Evolutionary conservation across 1,140 invertebrate species (phyloP), one percentile per base, ranked within the genome.

Genomic region (Habropoda laboriosa): DNA sequence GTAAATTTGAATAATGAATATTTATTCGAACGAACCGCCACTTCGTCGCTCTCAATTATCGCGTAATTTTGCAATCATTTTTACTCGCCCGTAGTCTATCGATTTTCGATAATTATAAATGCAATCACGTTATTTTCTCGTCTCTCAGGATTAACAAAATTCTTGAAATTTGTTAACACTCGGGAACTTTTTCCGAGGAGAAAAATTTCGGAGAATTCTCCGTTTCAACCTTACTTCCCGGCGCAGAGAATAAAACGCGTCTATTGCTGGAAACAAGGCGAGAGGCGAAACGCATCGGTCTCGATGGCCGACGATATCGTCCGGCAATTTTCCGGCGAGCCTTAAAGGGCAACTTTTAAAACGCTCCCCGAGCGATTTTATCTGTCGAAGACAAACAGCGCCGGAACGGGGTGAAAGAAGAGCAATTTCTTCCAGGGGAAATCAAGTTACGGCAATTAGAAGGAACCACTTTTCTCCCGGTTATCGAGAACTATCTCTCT

Each of bases 101-200:
- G 82, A 75, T 73, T 45, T 18, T 24, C 47, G 18, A 64, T 30
- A 42, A 6, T 2, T 61, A 89, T 86, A 85, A 86, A 80, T 80
- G 74, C n/a, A 24, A 42, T 27, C 66, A 47, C 80, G 57, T 51
- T 78, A 66, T 51, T 71, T 51, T 30, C 45, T 47, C 5, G 27
- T 27, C 21, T n/a, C 57, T 51, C 27, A 7, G 13, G 2, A 8
- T 2, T 32, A 18, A 32, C 6, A 32, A 7, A 2, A 16, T 21
- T 45, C 42, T 1, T 1, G 13, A 12, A 45, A 45, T 45, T 45
- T n/a, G n/a, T n/a, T n/a, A n/a, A n/a, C n/a, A n/a, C n/a, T n/a
- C n/a, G n/a, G n/a, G n/a, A n/a, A n/a, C n/a, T n/a, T n/a, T n/a
- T n/a, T n/a, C n/a, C n/a, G n/a, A n/a, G n/a, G n/a, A n/a, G n/a